A percentile compares a stretch with the other conserved stretches of the same genome.
These are phyloP conservation scores for Dinomys branickii DNA, from an alignment of 2,113 vertebrate species.

Conservation along the genomic window DNA sequence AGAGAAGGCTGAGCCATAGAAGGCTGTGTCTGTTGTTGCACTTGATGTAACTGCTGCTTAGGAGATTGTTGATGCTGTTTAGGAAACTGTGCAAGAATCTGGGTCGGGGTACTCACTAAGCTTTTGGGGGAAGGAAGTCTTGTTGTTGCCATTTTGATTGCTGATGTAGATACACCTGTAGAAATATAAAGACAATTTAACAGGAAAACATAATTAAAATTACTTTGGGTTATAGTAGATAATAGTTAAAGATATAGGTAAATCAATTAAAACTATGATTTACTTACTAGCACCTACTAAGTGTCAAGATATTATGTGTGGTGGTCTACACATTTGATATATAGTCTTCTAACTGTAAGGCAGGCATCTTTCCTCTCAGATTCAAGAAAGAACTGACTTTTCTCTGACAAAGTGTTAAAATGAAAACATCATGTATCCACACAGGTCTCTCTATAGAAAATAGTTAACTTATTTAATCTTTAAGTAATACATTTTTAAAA, in stretches of 20 bases:
- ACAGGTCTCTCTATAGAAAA: constrained; percentile 6
- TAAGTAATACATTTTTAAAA: constrained; percentile 22
- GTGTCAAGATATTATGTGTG: not conserved
- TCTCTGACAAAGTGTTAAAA: not conserved
- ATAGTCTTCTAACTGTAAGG: not conserved
- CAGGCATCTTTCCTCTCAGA: not conserved
- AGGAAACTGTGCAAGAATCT: constrained; percentile 96
- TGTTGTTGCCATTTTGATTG: constrained; percentile 93
- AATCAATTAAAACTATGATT: constrained; percentile 32
- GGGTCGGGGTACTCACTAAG: constrained; percentile 92
- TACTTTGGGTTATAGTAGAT: not conserved
- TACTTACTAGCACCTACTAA: constrained; percentile 25
- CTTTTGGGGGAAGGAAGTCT: constrained; percentile 96
- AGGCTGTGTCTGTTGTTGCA: constrained; percentile 83
- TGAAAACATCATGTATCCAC: not conserved
- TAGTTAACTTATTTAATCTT: constrained; percentile 7
- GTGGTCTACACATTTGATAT: not conserved
- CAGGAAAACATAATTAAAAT: not conserved
- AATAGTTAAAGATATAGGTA: not conserved
- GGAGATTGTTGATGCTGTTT: constrained; percentile 94
- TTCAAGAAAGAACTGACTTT: not conserved
- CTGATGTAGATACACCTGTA: constrained; percentile 90
- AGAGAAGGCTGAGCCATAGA: constrained; percentile 83
- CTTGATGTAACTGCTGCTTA: constrained; percentile 89
- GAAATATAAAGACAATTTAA: constrained; percentile 69